Percentiles rank a stretch among this genome's conserved stretches.
phyloP scores from a whole-genome alignment of 2,888 invertebrate species.

The Tetragnatha montana region DNA sequence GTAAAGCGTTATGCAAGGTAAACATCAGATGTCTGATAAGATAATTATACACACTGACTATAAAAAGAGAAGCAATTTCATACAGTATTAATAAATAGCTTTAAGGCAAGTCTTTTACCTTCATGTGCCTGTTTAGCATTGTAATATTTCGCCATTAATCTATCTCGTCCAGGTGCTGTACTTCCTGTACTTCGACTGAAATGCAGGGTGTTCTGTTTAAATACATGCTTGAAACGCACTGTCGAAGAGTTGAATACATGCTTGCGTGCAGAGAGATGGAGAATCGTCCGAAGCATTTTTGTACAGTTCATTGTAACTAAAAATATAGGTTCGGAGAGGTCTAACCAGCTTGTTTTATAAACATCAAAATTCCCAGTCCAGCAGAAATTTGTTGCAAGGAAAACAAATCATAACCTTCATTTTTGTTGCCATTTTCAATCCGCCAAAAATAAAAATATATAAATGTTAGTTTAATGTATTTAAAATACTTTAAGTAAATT shows the following conservation, averaged over 20 bases:
- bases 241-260: background rate
- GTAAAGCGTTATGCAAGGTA: too few relatives aligned
- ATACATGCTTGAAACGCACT: constrained; percentile 2
- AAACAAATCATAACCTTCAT: background rate
- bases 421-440: background rate
- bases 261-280: background rate
- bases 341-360: background rate
- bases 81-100: background rate
- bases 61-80: background rate
- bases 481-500: too few relatives aligned
- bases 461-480: too few relatives aligned
- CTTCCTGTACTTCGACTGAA: constrained; percentile 24
- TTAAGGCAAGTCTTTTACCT: constrained; percentile 40
- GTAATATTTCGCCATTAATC: constrained; percentile 62
- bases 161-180: constrained; percentile 46
- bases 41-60: too few relatives aligned
- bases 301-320: constrained; percentile 21
- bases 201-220: constrained; percentile 2
- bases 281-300: constrained; percentile 15
- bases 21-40: too few relatives aligned
- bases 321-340: background rate
- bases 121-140: constrained; percentile 69
- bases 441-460: too few relatives aligned
- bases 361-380: background rate
- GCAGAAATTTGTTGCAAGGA: background rate